Evolutionary conservation across 2,113 vertebrate genomes (phyloP), one percentile per base, ranked within the genome.

Genomic region (Ictalurus furcatus): DNA sequence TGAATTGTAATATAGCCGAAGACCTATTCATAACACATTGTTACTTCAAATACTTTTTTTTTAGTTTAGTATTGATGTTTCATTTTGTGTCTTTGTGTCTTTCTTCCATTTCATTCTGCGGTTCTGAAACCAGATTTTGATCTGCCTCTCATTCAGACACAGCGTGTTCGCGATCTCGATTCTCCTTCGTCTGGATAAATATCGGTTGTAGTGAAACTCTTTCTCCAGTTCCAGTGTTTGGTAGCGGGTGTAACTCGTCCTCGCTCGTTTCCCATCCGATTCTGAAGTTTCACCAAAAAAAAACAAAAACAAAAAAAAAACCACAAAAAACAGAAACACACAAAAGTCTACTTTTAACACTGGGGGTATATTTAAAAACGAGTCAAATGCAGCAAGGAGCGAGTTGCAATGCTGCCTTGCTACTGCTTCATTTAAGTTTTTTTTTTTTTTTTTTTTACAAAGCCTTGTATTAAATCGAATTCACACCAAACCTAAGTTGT

Each of bases 51-150:
- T 16, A 59, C n/a, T 52, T 76, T 44, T 48, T 56, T 54, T 65
- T 3, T 48, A 37, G 16, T 40, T 56, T 59, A 5, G 23, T 96
- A 92, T 85, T 95, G 92, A 90, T 96, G 96, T 95, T 96, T 96
- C 93, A 93, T 95, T 95, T 97, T 96, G 93, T 96, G 92, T 48
- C 94, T 97, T 97, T 93, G 95, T 96, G 94, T 97, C 96, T 94
- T 97, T 97, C 95, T 97, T 97, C 96, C 96, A 97, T 93, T 97
- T 97, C 96, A 97, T 97, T 92, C 96, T 96, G 90, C 96, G 96
- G 93, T 97, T 97, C 92, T 97, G 96, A 94, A 97, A 97, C 96
- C 96, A 97, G 91, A 97, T 97, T 96, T 97, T 97, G 95, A 97
- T 97, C 86, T 97, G 96, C 94, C 96, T 96, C 94, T 97, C 96